Percentiles rank a stretch among this genome's conserved stretches.
phyloP scores from a whole-genome alignment of 2,888 invertebrate species.

The Cryptus viduatorius region DNA sequence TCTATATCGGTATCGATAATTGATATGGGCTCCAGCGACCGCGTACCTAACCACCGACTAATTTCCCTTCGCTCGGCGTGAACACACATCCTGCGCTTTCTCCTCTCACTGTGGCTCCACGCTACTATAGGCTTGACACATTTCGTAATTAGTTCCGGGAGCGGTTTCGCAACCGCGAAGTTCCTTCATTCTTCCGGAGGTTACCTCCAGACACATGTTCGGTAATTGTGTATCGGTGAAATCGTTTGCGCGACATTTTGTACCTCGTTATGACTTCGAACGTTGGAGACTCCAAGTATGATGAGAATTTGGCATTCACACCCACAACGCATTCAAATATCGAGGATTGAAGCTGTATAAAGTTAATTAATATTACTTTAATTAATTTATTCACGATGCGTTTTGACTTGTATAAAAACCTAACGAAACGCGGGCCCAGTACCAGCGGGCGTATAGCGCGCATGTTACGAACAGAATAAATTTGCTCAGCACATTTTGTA shows the following conservation, averaged over 20 bases:
- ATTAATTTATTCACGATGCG: constrained; percentile 12
- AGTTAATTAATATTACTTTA: constrained; percentile 19
- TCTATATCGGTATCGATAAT: constrained; percentile 32
- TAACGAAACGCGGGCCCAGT: not conserved
- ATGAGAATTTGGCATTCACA: not conserved
- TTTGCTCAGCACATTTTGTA: not conserved
- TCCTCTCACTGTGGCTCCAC: constrained; percentile 1
- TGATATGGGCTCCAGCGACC: constrained; percentile 15
- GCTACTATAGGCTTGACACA: not conserved
- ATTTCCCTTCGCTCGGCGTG: not conserved
- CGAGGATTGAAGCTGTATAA: not conserved
- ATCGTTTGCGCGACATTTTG: not conserved
- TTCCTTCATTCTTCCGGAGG: constrained; percentile 12
- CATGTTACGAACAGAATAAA: not conserved
- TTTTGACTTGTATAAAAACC: constrained; percentile 4
- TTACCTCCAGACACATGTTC: not conserved
- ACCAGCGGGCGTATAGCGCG: not conserved
- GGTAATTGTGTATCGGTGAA: not conserved
- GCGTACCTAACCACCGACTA: constrained; percentile 11
- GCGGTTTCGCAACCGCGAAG: not conserved
- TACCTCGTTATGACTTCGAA: not conserved
- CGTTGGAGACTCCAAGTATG: not conserved
- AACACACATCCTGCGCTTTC: not conserved
- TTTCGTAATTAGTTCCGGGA: constrained; percentile 18
- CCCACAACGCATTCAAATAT: too few relatives aligned